Evolutionary conservation across 2,888 invertebrate species (phyloP).

Genomic region (Conomelus anceps): DNA sequence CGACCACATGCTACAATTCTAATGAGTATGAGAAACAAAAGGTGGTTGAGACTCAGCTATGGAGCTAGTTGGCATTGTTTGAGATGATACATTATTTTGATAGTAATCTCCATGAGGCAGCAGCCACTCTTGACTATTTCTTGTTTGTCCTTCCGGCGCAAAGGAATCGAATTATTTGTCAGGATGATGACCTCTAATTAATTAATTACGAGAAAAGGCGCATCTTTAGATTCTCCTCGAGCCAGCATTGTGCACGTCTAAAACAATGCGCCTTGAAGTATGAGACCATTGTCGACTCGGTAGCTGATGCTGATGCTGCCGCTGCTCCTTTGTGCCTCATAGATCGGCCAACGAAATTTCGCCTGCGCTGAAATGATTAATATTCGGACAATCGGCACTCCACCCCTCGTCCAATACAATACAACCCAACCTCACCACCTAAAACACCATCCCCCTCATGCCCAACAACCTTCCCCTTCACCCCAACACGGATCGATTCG

Average conservation of each 20-base stretch:
- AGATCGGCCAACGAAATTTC: not conserved
- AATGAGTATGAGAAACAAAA: not conserved
- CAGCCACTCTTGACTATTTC: not conserved
- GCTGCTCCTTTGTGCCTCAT: not conserved
- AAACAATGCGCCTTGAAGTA: not conserved
- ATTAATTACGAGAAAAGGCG: not conserved
- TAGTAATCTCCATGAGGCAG: not conserved
- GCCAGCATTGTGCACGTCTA: not conserved
- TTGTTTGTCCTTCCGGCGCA: not conserved
- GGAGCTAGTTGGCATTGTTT: not conserved
- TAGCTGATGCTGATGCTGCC: too few species aligned
- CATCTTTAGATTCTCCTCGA: not conserved
- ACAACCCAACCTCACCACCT: not conserved
- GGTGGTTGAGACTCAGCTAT: not conserved
- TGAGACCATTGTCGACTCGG: not conserved
- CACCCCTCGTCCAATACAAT: not conserved
- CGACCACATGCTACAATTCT: not conserved
- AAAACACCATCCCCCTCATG: not conserved
- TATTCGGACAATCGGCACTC: conserved; percentile 10
- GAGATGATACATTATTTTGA: not conserved
- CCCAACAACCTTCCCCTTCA: too few species aligned
- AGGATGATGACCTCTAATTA: not conserved
- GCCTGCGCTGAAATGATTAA: conserved; percentile 7
- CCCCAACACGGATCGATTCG: too few species aligned
- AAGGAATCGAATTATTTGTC: not conserved